Evolutionary conservation across 1,140 invertebrate species (phyloP).

Genomic region (Procambarus virginalis): DNA sequence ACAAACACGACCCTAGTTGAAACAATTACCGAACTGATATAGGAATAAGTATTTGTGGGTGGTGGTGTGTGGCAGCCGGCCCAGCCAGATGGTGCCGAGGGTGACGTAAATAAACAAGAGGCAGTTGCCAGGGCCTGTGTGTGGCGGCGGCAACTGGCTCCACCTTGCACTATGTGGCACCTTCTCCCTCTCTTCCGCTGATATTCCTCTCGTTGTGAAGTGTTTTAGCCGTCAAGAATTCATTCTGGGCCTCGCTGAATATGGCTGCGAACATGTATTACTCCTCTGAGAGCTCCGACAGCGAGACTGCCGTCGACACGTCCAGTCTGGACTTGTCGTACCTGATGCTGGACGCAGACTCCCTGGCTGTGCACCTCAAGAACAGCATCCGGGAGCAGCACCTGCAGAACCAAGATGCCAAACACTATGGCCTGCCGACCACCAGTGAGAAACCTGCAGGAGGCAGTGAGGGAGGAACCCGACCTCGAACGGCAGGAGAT

Average conservation of each 20-base stretch:
- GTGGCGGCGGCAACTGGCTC: too few relatives aligned
- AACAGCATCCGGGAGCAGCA: slow-evolving; percentile 67
- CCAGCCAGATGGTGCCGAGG: too few relatives aligned
- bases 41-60: too few relatives aligned
- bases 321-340: slow-evolving; percentile 65
- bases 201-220: neutral
- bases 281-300: slow-evolving; percentile 67
- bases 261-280: slow-evolving; percentile 60
- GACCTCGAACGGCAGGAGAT: neutral
- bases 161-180: too few relatives aligned
- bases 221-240: neutral
- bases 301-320: slow-evolving; percentile 39
- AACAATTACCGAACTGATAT: too few relatives aligned
- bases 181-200: neutral
- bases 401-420: neutral
- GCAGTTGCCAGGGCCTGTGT: too few relatives aligned
- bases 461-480: slow-evolving; percentile 4
- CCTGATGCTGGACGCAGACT: slow-evolving; percentile 63
- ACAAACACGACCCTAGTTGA: too few relatives aligned
- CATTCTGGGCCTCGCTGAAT: neutral
- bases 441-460: neutral
- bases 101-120: neutral
- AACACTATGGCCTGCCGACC: neutral
- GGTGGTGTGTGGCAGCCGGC: too few relatives aligned
- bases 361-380: slow-evolving; percentile 57